Percentiles rank a stretch among this genome's conserved stretches.
phyloP scores from a whole-genome alignment of 2,888 invertebrate species.

The Dicycla oo region DNA sequence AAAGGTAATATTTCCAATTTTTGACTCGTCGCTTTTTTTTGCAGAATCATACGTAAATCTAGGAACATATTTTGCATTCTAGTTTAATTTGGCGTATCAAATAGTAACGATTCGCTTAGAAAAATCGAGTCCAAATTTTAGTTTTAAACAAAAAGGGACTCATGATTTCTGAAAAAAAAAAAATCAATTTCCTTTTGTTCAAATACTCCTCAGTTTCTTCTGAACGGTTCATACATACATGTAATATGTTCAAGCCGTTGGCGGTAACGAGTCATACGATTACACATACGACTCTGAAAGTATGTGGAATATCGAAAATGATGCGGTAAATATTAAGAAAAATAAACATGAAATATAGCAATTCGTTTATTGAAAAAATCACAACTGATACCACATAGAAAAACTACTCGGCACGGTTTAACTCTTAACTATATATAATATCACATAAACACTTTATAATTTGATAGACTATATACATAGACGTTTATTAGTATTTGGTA shows the following conservation, averaged over 20 bases:
- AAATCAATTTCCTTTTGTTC: too few relatives aligned
- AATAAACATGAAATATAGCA: constrained; percentile 78
- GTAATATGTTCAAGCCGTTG: not conserved
- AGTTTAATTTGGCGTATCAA: too few relatives aligned
- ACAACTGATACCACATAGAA: constrained; percentile 91
- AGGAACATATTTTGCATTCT: too few relatives aligned
- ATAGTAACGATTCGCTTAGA: too few relatives aligned
- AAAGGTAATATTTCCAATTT: too few relatives aligned
- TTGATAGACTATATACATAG: constrained; percentile 88
- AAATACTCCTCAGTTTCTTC: too few relatives aligned
- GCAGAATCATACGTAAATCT: too few relatives aligned
- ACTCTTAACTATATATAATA: constrained; percentile 90
- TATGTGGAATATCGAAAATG: not conserved
- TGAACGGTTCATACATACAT: not conserved
- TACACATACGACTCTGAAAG: not conserved
- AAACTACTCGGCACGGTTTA: constrained; percentile 91
- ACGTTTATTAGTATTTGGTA: constrained; percentile 82
- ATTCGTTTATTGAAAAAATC: constrained; percentile 89
- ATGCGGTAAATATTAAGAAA: constrained; percentile 31
- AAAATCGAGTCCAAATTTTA: too few relatives aligned
- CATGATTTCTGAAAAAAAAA: too few relatives aligned
- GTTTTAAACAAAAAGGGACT: too few relatives aligned
- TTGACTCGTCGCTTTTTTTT: too few relatives aligned
- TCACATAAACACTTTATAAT: constrained; percentile 90
- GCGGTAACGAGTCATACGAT: not conserved